Evolutionary conservation across 2,797 vertebrate species (phyloP).

Genomic region (Myotis planiceps): DNA sequence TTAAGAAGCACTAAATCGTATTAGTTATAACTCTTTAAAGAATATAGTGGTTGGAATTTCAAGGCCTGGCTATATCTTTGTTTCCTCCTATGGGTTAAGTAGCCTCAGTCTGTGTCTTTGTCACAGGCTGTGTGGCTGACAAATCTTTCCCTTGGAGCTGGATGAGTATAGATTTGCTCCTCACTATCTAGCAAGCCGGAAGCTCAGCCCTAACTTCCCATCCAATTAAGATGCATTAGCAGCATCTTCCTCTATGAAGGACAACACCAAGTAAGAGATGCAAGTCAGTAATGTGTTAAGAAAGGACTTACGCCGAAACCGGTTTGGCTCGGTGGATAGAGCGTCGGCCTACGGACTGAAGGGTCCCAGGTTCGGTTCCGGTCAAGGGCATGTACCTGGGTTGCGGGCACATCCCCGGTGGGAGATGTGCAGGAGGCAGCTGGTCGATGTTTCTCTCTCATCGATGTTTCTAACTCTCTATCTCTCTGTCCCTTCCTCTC

Average conservation of each 20-base stretch:
- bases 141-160: not conserved
- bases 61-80: not conserved
- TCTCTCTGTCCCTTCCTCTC: no score
- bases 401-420: no score
- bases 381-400: no score
- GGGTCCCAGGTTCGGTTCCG: no score
- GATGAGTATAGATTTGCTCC: not conserved
- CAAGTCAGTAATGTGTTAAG: not conserved
- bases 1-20: not conserved
- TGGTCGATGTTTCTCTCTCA: no score
- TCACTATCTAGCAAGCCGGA: not conserved
- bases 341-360: no score
- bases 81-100: conserved; percentile 32
- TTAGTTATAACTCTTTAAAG: conserved; percentile 32
- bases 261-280: not conserved
- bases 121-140: conserved; percentile 28
- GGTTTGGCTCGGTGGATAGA: no score
- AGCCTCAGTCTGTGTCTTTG: conserved; percentile 13
- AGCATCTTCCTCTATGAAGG: not conserved
- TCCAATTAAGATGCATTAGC: not conserved
- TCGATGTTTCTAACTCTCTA: no score
- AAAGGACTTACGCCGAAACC: not conserved
- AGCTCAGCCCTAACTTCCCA: not conserved
- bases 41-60: conserved; percentile 9
- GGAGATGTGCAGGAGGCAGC: no score